Evolutionary conservation across 2,797 vertebrate species (phyloP).

Genomic region (Tokudaia tokunoshimensis): DNA sequence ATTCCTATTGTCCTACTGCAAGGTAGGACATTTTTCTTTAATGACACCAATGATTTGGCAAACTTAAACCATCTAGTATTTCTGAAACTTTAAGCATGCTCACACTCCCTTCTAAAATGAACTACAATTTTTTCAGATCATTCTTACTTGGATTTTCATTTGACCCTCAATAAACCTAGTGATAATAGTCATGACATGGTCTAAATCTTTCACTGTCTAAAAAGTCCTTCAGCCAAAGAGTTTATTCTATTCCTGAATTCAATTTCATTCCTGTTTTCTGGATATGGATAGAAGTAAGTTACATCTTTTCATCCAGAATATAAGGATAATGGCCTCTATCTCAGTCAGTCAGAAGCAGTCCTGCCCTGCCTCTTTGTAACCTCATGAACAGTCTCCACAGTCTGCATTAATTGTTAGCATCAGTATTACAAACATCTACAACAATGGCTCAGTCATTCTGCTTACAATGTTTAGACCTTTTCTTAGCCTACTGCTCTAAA

Average conservation of each 20-base stretch:
- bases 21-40: neutral
- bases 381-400: neutral
- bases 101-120: too few species aligned
- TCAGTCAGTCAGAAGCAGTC: neutral
- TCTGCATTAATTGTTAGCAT: neutral
- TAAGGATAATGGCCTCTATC: neutral
- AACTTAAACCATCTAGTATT: neutral
- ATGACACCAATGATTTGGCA: neutral
- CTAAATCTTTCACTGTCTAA: neutral
- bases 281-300: neutral
- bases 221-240: neutral
- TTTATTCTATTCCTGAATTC: neutral
- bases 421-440: neutral
- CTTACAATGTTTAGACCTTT: neutral
- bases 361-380: fast-evolving
- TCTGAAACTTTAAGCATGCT: neutral
- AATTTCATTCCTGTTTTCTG: neutral
- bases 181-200: neutral
- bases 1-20: neutral
- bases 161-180: neutral
- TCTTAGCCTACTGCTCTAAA: neutral
- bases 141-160: neutral
- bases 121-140: neutral
- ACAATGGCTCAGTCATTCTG: neutral
- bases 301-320: too few species aligned